phyloP scores from a whole-genome alignment of 2,888 invertebrate genomes.

The Nymphalis polychloros region DNA sequence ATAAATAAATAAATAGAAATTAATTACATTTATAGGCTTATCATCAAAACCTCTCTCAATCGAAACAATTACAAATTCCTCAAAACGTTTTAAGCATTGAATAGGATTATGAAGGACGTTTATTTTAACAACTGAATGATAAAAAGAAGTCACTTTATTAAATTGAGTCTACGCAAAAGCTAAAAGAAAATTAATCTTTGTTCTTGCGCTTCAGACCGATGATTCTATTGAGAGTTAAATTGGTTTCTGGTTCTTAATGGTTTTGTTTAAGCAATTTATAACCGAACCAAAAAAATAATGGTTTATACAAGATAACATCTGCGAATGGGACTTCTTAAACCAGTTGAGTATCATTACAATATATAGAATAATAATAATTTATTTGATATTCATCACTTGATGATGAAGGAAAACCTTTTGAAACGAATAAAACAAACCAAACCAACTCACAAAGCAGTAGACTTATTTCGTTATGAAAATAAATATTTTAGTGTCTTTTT shows the following conservation, averaged over 20 bases:
- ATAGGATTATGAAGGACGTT: slow-evolving; percentile 19
- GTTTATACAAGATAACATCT: not conserved
- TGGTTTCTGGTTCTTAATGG: slow-evolving; percentile 5
- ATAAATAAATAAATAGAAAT: not conserved
- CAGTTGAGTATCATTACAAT: too few species aligned
- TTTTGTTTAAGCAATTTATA: slow-evolving; percentile 7
- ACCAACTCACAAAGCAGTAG: too few species aligned
- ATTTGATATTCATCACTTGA: too few species aligned
- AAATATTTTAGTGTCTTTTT: too few species aligned
- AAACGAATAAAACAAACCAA: too few species aligned
- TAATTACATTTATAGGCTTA: not conserved
- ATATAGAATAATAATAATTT: too few species aligned
- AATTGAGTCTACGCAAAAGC: slow-evolving; percentile 10
- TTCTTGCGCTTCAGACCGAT: slow-evolving; percentile 4
- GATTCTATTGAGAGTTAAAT: slow-evolving; percentile 10
- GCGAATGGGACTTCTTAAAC: not conserved
- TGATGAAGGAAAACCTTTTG: too few species aligned
- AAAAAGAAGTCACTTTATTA: slow-evolving; percentile 18
- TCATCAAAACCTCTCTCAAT: not conserved
- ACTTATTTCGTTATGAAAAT: too few species aligned
- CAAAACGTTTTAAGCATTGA: slow-evolving; percentile 19
- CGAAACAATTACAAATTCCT: slow-evolving; percentile 15
- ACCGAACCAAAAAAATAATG: not conserved
- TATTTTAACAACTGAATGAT: slow-evolving; percentile 11
- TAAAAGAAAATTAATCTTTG: slow-evolving; percentile 15